These are phyloP conservation scores for Epinotia brunnichana DNA, from an alignment of 2,888 invertebrate genomes.

Conservation along the genomic window DNA sequence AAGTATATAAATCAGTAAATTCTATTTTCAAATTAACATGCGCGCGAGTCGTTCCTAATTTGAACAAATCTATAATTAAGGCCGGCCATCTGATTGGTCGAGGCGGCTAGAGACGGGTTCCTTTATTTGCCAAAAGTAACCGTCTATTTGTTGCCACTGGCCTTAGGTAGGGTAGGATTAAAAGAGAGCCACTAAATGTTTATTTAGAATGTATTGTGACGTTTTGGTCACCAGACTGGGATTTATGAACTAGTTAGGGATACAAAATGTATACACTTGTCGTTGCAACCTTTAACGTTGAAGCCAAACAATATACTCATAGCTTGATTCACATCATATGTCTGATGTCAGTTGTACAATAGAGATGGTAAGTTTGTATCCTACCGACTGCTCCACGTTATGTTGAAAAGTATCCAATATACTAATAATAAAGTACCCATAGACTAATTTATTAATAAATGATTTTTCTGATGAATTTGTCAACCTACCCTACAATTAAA, in stretches of 20 bases:
- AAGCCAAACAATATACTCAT: too few relatives aligned
- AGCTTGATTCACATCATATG: too few relatives aligned
- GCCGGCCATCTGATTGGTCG: slow-evolving; percentile 69
- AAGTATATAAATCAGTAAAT: slow-evolving; percentile 69
- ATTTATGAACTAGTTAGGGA: not conserved
- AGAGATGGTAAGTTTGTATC: too few relatives aligned
- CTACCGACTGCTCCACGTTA: not conserved
- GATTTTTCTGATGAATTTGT: too few relatives aligned
- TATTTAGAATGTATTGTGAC: slow-evolving; percentile 9
- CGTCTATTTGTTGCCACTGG: slow-evolving; percentile 51
- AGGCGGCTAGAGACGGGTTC: slow-evolving; percentile 58
- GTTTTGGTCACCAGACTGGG: slow-evolving; percentile 9
- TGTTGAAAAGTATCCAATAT: too few relatives aligned
- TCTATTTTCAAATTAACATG: slow-evolving; percentile 77
- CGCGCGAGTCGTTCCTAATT: slow-evolving; percentile 76
- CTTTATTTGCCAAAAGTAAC: slow-evolving; percentile 61
- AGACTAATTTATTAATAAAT: not conserved
- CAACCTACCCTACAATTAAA: not conserved
- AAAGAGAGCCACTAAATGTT: slow-evolving; percentile 4
- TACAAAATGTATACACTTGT: not conserved
- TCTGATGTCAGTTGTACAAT: too few relatives aligned
- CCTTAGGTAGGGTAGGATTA: slow-evolving; percentile 28
- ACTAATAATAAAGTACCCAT: too few relatives aligned
- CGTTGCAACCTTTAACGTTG: too few relatives aligned
- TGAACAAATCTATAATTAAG: slow-evolving; percentile 79